Base-by-base conservation (phyloP, 2,888 invertebrate species). In the Epicampocera succincta region DNA sequence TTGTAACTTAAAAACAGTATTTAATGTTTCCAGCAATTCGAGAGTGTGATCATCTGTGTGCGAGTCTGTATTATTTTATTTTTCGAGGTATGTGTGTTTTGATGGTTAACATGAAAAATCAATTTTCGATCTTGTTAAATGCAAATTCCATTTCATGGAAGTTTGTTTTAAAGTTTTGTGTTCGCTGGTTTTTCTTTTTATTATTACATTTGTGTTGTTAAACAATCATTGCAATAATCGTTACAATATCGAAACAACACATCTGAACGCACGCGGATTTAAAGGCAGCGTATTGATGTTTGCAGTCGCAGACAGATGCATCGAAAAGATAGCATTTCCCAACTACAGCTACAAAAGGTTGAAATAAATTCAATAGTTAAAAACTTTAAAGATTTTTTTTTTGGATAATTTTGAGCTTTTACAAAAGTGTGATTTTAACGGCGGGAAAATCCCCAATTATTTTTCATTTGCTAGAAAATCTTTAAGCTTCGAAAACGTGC, bases 81-180 rank as follows among this genome's bases (percentile, higher is more conserved):
- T 65, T 33, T 33, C 33, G 73, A 71, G 69, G 82, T 78, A 69
- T 82, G 71, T n/a, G n/a, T n/a, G 25, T 78, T 82, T 78, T 82
- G 82, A 82, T 82, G 84, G 85, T 85, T 85, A 84, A 85, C 85
- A 85, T 83, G 85, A 85, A 85, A 85, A 85, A 85, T 85, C 85
- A 85, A 85, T 85, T 85, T 85, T 85, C 85, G 84, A 85, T 85
- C 85, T 84, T 85, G 85, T 85, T 83, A 85, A 85, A 85, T 85
- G 85, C 85, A 85, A 85, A 85, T 85, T 84, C 85, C 85, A 66
- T 71, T 75, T 78, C 78, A 78, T 17, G 54, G 77, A 82, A 78
- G 78, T 71, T 82, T 73, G 13, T 60, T 75, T 74, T 75, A 54
- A 56, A 29, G 63, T 63, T 63, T 66, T 72, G 66, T 76, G 54